phyloP scores from a whole-genome alignment of 2,113 vertebrate genomes.

The Cepphus grylle region DNA sequence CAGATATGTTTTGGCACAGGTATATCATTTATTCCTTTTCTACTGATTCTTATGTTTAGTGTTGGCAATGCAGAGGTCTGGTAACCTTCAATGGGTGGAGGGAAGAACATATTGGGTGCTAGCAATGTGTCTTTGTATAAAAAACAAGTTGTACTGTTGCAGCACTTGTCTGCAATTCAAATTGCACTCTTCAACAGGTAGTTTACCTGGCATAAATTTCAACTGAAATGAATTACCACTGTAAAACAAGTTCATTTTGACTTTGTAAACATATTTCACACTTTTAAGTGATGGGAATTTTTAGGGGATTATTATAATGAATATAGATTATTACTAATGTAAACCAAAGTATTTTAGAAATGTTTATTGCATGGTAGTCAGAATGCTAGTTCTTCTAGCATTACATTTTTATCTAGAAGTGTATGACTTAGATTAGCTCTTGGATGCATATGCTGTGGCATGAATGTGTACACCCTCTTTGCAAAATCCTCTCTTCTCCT shows the following conservation, averaged over 20 bases:
- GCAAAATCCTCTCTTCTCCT: background rate
- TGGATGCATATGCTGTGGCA: background rate
- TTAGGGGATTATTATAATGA: background rate
- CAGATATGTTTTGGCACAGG: background rate
- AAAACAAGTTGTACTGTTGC: background rate
- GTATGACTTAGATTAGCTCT: background rate
- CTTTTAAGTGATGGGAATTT: background rate
- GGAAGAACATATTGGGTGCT: background rate
- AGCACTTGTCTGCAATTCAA: conserved; percentile 11
- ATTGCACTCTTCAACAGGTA: background rate
- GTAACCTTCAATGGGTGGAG: background rate
- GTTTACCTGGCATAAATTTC: conserved; percentile 6
- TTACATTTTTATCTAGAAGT: background rate
- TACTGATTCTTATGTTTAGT: background rate
- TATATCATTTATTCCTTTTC: background rate
- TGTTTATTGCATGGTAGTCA: background rate
- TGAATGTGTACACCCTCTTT: background rate
- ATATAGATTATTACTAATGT: background rate
- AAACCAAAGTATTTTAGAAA: background rate
- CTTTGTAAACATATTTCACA: conserved; percentile 20
- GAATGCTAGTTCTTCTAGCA: background rate
- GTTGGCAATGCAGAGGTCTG: background rate
- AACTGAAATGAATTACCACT: background rate
- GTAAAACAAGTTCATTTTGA: background rate
- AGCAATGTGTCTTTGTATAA: background rate